Percentiles rank a stretch among this genome's conserved stretches.
Conservation (phyloP, 2,113 vertebrate species). For the Indicator maculatus region DNA sequence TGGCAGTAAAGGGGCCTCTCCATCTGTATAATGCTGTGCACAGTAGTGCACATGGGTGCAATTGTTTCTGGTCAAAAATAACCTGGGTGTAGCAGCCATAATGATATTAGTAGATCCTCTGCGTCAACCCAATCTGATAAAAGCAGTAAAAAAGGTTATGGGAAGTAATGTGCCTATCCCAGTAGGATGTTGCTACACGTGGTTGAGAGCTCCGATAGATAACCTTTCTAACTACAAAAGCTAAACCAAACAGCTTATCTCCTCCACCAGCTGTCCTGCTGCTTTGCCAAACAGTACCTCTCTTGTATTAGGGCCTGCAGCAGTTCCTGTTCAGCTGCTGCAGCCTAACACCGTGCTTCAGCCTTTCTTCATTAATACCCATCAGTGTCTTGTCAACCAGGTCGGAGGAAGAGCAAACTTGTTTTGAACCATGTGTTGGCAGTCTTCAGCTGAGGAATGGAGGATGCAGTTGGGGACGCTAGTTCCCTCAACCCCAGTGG, state of each 20-base stretch:
- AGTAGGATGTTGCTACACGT: neutral
- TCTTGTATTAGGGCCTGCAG: neutral
- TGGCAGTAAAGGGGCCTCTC: neutral
- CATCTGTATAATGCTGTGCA: neutral
- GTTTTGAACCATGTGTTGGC: neutral
- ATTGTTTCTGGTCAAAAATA: constrained; percentile 6
- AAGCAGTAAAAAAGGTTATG: constrained; percentile 11
- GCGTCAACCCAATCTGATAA: constrained; percentile 21
- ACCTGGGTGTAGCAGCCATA: neutral
- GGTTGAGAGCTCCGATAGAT: neutral
- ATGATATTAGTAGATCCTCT: neutral
- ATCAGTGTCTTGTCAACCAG: neutral
- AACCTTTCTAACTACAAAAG: too few species aligned
- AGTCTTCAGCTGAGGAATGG: neutral
- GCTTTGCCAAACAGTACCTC: neutral
- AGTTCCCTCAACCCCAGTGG: neutral
- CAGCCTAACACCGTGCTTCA: neutral
- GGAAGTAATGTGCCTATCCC: neutral
- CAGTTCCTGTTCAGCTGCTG: neutral
- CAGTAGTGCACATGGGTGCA: neutral
- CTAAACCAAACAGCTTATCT: too few species aligned
- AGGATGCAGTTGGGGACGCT: neutral
- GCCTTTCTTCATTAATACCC: neutral
- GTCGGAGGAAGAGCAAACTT: neutral
- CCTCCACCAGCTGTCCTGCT: constrained; percentile 15